Evolutionary conservation across 2,888 invertebrate species (phyloP), one percentile per base, ranked within the genome.

Genomic region (Allolobophora icterica): DNA sequence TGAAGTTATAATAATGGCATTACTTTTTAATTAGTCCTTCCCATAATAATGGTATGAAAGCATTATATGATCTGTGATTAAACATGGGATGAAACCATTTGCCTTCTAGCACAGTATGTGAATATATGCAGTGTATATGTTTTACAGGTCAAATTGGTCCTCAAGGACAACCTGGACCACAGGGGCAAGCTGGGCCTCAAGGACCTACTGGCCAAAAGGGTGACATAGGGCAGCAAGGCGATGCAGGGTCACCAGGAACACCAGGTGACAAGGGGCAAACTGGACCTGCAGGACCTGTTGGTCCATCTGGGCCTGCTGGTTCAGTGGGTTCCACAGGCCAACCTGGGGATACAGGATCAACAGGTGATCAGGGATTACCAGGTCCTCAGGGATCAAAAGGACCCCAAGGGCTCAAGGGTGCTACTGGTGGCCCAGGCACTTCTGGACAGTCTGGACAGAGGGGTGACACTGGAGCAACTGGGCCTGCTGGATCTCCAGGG

Each of bases 221-320:
- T 17, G 45, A 52, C n/a, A 30, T 40, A n/a, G 91, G 90, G 30
- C 34, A 90, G 24, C 34, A 84, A 30, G 91, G 91, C 24, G 35
- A 89, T 58, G 38, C 91, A 91, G 35, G 91, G 33, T 42, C 84
- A 52, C 19, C 40, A 17, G 92, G 92, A 40, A 89, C 90, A 90
- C 90, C 33, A n/a, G 92, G 92, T 83, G 84, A 33, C 15, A 89
- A 38, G 24, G 93, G 93, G 21, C 83, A 84, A n/a, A 89, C 38
- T 84, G 92, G 92, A 13, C 89, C 38, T 84, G 35, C 58, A 52
- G 92, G 92, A 33, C 33, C 52, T 40, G 42, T 45, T 52, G 92
- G 92, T 45, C 40, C 71, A 35, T 6, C 58, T 84, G 90, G 90
- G 0, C 84, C 90, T 30, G 30, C 87, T 84, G 90, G 90, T 35